These are phyloP conservation scores for Acestrorhynchus altus DNA, from an alignment of 2,797 vertebrate genomes.

Conservation along the genomic window DNA sequence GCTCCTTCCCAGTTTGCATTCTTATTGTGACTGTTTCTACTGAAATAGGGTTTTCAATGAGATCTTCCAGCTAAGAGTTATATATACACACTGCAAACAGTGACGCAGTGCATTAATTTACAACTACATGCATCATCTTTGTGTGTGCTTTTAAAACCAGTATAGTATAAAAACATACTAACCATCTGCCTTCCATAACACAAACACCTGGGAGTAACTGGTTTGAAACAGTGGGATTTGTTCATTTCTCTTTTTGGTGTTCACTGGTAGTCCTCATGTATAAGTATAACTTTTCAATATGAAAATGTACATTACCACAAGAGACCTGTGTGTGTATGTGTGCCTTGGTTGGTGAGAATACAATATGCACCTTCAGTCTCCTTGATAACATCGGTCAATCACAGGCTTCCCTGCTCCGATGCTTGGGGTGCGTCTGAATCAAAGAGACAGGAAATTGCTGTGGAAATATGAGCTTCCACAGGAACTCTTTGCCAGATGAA, in stretches of 20 bases:
- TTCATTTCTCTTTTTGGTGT: not conserved
- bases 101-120: not conserved
- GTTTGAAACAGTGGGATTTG: not conserved
- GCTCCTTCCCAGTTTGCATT: not conserved
- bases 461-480: constrained; percentile 67
- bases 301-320: not conserved
- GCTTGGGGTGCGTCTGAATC: constrained; percentile 28
- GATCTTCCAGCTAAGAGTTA: not conserved
- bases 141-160: not conserved
- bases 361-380: constrained; percentile 46
- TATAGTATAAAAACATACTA: not conserved
- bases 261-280: not conserved
- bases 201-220: not conserved
- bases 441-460: constrained; percentile 75
- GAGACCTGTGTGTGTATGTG: constrained; percentile 32
- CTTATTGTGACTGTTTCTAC: not conserved
- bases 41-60: not conserved
- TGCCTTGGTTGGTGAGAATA: constrained; percentile 40
- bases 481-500: constrained; percentile 69
- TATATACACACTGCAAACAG: not conserved
- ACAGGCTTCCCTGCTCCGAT: constrained; percentile 42
- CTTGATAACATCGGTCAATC: constrained; percentile 66
- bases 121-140: not conserved
- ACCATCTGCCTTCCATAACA: not conserved
- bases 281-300: not conserved